Evolutionary conservation across 2,113 vertebrate genomes (phyloP).

Genomic region (Gila orcuttii): DNA sequence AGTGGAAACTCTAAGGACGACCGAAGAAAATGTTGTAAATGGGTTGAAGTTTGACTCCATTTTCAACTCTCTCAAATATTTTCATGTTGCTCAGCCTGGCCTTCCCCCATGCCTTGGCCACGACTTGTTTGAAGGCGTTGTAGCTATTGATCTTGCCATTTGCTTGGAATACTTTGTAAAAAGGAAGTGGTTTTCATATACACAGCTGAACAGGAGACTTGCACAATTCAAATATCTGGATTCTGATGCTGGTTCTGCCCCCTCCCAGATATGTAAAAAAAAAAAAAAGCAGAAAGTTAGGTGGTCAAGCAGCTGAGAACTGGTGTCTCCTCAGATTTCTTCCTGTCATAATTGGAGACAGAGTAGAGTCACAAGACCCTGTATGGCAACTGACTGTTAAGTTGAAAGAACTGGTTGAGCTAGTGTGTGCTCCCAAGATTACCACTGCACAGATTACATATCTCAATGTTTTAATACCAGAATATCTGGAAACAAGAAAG

Average conservation of each 20-base stretch:
- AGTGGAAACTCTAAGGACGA: constrained; percentile 3
- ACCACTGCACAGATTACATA: too few species aligned
- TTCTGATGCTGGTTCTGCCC: constrained; percentile 36
- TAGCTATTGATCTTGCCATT: constrained; percentile 36
- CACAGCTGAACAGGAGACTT: constrained; percentile 38
- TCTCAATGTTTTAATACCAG: too few species aligned
- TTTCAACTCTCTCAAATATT: constrained; percentile 41
- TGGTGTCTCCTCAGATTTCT: too few species aligned
- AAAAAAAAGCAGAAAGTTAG: too few species aligned
- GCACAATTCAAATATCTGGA: constrained; percentile 36
- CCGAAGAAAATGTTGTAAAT: neutral
- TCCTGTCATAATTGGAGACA: too few species aligned
- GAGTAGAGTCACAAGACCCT: too few species aligned
- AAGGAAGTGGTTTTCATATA: constrained; percentile 39
- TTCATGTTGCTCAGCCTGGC: constrained; percentile 23
- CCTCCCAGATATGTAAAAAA: too few species aligned
- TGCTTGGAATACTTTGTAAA: constrained; percentile 37
- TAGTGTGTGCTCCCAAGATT: too few species aligned
- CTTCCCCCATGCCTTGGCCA: neutral
- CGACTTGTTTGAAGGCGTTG: constrained; percentile 43
- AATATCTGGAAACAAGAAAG: too few species aligned
- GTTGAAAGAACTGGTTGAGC: too few species aligned
- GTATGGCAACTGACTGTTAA: too few species aligned
- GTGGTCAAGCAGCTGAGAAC: too few species aligned
- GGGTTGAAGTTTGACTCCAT: constrained; percentile 46